Evolutionary conservation across 2,888 invertebrate species (phyloP).

Genomic region (Aethes cnicana): DNA sequence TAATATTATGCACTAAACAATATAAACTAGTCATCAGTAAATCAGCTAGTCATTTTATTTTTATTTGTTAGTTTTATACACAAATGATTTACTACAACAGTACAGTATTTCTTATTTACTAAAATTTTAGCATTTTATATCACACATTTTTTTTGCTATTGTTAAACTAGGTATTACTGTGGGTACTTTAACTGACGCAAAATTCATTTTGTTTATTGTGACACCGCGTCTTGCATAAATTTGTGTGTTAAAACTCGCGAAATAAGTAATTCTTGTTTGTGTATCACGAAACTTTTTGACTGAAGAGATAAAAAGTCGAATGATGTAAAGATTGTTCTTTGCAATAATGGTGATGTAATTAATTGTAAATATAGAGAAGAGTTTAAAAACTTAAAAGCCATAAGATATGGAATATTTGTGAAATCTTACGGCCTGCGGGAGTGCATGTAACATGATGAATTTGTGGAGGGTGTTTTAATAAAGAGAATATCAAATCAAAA

Average conservation of each 20-base stretch:
- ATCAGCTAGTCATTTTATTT: conserved; percentile 3
- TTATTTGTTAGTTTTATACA: neutral
- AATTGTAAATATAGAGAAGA: conserved; percentile 23
- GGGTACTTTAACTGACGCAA: too few species aligned
- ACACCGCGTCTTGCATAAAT: neutral
- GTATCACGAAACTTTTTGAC: conserved; percentile 16
- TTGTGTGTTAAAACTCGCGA: neutral
- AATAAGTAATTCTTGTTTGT: neutral
- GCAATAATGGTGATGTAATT: conserved; percentile 14
- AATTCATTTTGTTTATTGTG: too few species aligned
- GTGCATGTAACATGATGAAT: conserved; percentile 68
- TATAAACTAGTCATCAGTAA: conserved; percentile 1
- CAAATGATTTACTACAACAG: too few species aligned
- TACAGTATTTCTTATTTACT: too few species aligned
- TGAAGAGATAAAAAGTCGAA: conserved; percentile 22
- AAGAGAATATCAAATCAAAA: conserved; percentile 65
- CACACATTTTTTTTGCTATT: too few species aligned
- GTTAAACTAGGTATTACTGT: too few species aligned
- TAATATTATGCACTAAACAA: neutral
- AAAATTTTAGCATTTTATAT: too few species aligned
- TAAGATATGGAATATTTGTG: conserved; percentile 7
- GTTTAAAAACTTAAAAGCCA: conserved; percentile 2
- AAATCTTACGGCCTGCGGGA: conserved; percentile 47
- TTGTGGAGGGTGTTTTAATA: conserved; percentile 80
- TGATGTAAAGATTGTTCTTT: conserved; percentile 27